Conservation (phyloP, 2,797 vertebrate species). For the Mastacembelus armatus region DNA sequence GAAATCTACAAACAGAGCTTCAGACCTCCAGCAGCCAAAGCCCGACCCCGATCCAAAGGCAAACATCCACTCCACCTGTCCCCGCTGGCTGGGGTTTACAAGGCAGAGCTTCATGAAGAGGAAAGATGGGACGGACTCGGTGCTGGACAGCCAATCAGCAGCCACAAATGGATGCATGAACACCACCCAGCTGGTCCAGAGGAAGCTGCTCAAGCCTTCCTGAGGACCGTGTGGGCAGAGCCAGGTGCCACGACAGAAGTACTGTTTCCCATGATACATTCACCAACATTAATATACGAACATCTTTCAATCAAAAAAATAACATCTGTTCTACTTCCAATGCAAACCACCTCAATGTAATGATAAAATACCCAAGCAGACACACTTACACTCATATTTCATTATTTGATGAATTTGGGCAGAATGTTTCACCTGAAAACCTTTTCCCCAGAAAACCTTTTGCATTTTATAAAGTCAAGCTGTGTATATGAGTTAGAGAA, state of each 20-base stretch:
- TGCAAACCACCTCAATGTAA: slow-evolving; percentile 12
- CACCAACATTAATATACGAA: too few relatives aligned
- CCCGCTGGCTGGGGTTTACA: slow-evolving; percentile 75
- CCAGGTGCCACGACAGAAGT: slow-evolving; percentile 37
- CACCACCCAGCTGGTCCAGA: slow-evolving; percentile 53
- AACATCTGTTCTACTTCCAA: slow-evolving; percentile 6
- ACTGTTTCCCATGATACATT: slow-evolving; percentile 45
- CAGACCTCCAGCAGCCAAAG: slow-evolving; percentile 48
- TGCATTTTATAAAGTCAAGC: slow-evolving; percentile 15
- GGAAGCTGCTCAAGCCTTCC: slow-evolving; percentile 88
- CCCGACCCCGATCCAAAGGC: slow-evolving; percentile 63
- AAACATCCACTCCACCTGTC: slow-evolving; percentile 78
- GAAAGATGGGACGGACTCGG: slow-evolving; percentile 48
- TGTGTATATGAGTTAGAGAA: background rate
- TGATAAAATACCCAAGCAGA: slow-evolving; percentile 23
- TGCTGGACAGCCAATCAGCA: slow-evolving; percentile 62
- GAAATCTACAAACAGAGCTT: slow-evolving; percentile 67
- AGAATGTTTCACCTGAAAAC: slow-evolving; percentile 25
- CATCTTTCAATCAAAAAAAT: too few relatives aligned
- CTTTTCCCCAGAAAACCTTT: background rate
- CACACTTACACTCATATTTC: background rate
- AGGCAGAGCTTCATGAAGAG: slow-evolving; percentile 82
- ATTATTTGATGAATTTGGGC: slow-evolving; percentile 33
- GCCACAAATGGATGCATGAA: slow-evolving; percentile 42
- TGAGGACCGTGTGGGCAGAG: slow-evolving; percentile 50